Evolutionary conservation across 2,113 vertebrate species (phyloP).

Genomic region (Triplophysa rosa): DNA sequence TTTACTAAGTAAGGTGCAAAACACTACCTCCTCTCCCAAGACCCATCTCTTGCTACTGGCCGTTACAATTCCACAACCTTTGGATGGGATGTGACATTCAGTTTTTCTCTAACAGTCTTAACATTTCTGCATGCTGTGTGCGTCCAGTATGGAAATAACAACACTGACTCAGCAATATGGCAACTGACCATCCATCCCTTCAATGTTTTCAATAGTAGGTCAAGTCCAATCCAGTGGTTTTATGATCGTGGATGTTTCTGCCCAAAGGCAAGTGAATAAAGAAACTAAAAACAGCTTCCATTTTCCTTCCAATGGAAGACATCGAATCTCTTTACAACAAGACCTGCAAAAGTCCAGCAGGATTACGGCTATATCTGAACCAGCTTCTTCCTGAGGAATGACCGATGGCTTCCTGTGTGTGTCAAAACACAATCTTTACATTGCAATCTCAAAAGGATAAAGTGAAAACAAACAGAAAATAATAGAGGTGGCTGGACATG

Average conservation of each 20-base stretch:
- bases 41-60: conserved; percentile 74
- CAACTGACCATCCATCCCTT: not conserved
- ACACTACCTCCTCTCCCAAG: conserved; percentile 79
- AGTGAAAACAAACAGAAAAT: conserved; percentile 19
- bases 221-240: conserved; percentile 31
- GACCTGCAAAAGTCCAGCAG: conserved; percentile 11
- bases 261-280: conserved; percentile 61
- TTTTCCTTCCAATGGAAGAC: conserved; percentile 82
- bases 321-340: conserved; percentile 74
- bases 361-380: conserved; percentile 33
- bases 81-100: conserved; percentile 45
- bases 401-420: conserved; percentile 51
- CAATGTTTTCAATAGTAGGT: conserved; percentile 1
- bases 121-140: conserved; percentile 14
- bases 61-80: conserved; percentile 57
- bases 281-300: conserved; percentile 71
- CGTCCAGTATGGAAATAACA: conserved; percentile 36
- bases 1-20: conserved; percentile 89
- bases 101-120: conserved; percentile 46
- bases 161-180: conserved; percentile 16
- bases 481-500: conserved; percentile 40
- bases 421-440: conserved; percentile 15
- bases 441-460: conserved; percentile 15
- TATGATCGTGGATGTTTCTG: conserved; percentile 42
- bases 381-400: conserved; percentile 49